Evolutionary conservation across 1,140 invertebrate species (phyloP).

Genomic region (Steinernema feltiae): DNA sequence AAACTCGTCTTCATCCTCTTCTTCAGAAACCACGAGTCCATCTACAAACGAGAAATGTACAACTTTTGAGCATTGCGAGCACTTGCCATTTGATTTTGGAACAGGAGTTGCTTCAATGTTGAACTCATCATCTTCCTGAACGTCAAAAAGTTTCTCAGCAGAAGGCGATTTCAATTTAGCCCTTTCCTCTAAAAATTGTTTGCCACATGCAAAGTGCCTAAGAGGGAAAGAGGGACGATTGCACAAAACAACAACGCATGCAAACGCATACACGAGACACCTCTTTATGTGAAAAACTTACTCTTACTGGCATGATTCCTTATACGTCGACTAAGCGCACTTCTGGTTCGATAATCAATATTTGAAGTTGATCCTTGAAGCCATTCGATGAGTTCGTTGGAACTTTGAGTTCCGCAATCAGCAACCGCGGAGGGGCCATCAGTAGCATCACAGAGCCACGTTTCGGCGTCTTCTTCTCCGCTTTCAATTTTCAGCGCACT

Average conservation of each 20-base stretch:
- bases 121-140: not conserved
- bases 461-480: not conserved
- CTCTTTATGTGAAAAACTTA: not conserved
- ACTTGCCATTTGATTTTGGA: not conserved
- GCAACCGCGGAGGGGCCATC: not conserved
- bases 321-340: not conserved
- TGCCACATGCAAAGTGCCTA: conserved; percentile 1
- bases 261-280: not conserved
- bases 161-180: not conserved
- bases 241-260: not conserved
- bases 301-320: conserved; percentile 2
- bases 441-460: not conserved
- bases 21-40: not conserved
- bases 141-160: not conserved
- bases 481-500: conserved; percentile 21
- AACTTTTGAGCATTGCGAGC: not conserved
- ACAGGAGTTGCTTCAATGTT: not conserved
- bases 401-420: not conserved
- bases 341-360: not conserved
- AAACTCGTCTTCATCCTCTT: not conserved
- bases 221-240: not conserved
- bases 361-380: not conserved
- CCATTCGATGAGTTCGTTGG: not conserved
- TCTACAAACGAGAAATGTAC: not conserved
- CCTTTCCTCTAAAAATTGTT: not conserved